These are phyloP conservation scores for Epinotia ramella DNA, from an alignment of 2,888 invertebrate species.

Conservation along the genomic window DNA sequence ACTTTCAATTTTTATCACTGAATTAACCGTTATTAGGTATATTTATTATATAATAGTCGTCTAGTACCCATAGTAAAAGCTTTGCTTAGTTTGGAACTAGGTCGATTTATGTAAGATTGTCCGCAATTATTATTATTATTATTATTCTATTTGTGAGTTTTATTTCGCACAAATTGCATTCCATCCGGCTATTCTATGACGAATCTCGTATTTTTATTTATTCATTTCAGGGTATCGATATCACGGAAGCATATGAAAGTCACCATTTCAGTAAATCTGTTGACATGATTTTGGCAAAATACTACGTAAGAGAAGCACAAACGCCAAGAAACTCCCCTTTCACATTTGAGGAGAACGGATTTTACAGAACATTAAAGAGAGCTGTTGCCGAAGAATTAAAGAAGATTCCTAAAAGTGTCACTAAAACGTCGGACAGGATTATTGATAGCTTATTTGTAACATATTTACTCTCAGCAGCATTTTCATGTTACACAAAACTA, in stretches of 20 bases:
- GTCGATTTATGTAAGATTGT: too few species aligned
- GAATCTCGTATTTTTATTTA: constrained; percentile 70
- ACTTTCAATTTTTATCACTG: too few species aligned
- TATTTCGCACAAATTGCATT: constrained; percentile 77
- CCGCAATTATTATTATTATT: too few species aligned
- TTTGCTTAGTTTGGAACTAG: too few species aligned
- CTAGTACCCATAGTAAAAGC: too few species aligned
- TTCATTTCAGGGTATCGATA: constrained; percentile 84
- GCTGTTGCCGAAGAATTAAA: constrained; percentile 84
- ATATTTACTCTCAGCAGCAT: constrained; percentile 65
- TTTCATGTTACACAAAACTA: constrained; percentile 62
- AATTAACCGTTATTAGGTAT: too few species aligned
- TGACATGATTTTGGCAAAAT: constrained; percentile 86
- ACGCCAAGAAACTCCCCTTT: constrained; percentile 89
- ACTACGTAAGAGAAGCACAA: constrained; percentile 86
- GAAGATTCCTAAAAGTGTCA: constrained; percentile 70
- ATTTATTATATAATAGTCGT: not conserved
- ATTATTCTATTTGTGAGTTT: not conserved
- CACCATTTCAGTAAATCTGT: constrained; percentile 84
- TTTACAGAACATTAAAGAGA: constrained; percentile 89
- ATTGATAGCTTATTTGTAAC: constrained; percentile 71
- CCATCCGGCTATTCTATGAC: not conserved
- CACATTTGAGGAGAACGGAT: constrained; percentile 90
- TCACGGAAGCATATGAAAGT: constrained; percentile 86
- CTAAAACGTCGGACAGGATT: constrained; percentile 60